Conservation (phyloP, 2,888 invertebrate genomes). For the Lagria hirta region DNA sequence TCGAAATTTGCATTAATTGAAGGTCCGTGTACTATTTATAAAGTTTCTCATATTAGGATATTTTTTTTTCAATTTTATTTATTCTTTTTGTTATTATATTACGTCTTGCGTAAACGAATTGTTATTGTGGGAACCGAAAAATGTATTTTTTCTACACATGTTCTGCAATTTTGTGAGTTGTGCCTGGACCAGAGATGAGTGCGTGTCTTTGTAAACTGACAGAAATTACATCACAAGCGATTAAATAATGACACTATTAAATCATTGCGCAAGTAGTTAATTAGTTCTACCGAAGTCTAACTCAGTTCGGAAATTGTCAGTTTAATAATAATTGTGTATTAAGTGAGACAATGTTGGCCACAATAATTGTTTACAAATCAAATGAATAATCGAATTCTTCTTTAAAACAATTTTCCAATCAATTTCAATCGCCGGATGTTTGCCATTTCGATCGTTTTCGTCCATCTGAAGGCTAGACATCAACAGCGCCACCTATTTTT, state of each 20-base stretch:
- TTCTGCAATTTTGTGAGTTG: background rate
- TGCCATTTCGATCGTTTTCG: constrained; percentile 13
- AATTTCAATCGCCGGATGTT: constrained; percentile 22
- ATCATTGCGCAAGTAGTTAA: constrained; percentile 2
- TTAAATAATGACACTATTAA: constrained; percentile 4
- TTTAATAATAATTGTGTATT: constrained; percentile 6
- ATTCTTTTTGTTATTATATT: constrained; percentile 8
- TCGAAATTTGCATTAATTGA: constrained; percentile 14
- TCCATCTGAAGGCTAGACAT: constrained; percentile 15
- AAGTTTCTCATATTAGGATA: constrained; percentile 4
- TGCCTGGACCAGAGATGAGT: constrained; percentile 4
- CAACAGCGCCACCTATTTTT: constrained; percentile 16
- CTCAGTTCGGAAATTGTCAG: constrained; percentile 10
- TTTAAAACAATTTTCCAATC: constrained; percentile 18
- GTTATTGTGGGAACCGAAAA: constrained; percentile 11
- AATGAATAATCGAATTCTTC: constrained; percentile 11
- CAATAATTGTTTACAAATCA: background rate
- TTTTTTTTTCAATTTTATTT: constrained; percentile 2
- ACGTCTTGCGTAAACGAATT: constrained; percentile 9
- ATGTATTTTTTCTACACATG: constrained; percentile 7
- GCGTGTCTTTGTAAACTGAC: constrained; percentile 8
- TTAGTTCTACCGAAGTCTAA: constrained; percentile 6
- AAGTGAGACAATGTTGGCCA: constrained; percentile 1
- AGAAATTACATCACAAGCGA: constrained; percentile 1
- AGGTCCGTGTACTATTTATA: constrained; percentile 8